Evolutionary conservation across 2,888 invertebrate species (phyloP), one percentile per base, ranked within the genome.

Genomic region (Hedya salicella): DNA sequence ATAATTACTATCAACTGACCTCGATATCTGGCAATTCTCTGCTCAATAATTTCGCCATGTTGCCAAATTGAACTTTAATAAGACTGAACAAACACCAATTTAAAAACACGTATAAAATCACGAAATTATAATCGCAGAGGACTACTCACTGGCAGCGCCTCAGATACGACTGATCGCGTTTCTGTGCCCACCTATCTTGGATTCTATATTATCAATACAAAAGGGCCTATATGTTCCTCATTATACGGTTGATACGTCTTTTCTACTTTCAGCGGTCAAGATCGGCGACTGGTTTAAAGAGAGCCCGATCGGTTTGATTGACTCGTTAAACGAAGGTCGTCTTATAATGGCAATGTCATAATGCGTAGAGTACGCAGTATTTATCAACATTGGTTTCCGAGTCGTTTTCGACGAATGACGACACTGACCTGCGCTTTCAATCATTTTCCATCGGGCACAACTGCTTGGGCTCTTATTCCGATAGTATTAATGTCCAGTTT

Each of bases 21-120:
- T 97, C 97, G 78, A 97, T 97, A 85, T 97, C 97, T 1, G 96
- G 95, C 68, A 96, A 79, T 80, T 97, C 96, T 77, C 93, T 95
- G 83, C 96, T 96, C 56, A 96, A 74, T 70, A 93, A 71, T 68
- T 93, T 93, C 61, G 94, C 83, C 93, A 92, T 92, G 60, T 72
- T 85, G 70, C 16, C 14, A 71, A 75, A 74, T 65, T 72, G 62
- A 32, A 69, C 67, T 70, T 66, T 44, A 71, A 63, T 66, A 56
- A 60, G 66, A 56, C 30, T 0, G 0, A 53, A 53, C 62, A 68
- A 66, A 49, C 59, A 19, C 44, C 11, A 68, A 59, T 65, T 59
- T 69, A 44, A 54, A 40, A 67, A 39, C 53, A 14, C 52, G 46
- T n/a, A 53, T 68, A 62, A 36, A 62, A 52, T 49, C 48, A 46